Evolutionary conservation across 2,797 vertebrate species (phyloP).

Genomic region (Lates japonicus): DNA sequence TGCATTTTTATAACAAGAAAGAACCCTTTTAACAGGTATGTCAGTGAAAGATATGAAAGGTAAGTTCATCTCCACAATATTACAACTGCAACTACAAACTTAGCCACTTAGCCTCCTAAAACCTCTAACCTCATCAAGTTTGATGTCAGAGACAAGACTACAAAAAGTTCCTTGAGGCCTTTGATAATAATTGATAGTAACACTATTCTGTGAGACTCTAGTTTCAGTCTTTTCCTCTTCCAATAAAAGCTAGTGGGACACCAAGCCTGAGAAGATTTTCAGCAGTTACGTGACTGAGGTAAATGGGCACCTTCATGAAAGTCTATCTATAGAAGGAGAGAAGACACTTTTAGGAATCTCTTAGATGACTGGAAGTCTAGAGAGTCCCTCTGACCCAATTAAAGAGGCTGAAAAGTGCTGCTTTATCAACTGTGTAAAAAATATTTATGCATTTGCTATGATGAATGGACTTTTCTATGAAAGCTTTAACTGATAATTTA

Average conservation of each 20-base stretch:
- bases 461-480: slow-evolving; percentile 26
- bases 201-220: background rate
- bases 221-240: slow-evolving; percentile 3
- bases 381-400: slow-evolving; percentile 45
- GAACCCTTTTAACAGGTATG: no score
- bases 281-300: background rate
- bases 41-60: no score
- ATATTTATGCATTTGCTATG: slow-evolving; percentile 40
- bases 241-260: slow-evolving; percentile 4
- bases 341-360: slow-evolving; percentile 46
- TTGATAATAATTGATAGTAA: background rate
- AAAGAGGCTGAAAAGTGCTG: slow-evolving; percentile 36
- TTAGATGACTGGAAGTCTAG: slow-evolving; percentile 39
- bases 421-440: slow-evolving; percentile 49
- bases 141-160: background rate
- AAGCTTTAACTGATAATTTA: slow-evolving; percentile 36
- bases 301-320: slow-evolving; percentile 32
- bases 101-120: no score
- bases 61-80: no score
- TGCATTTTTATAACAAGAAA: no score
- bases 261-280: background rate
- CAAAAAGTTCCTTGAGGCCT: background rate
- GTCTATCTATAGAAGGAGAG: background rate
- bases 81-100: no score
- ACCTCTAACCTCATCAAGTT: no score